Percentiles rank a stretch among this genome's conserved stretches.
Evolutionary conservation across 1,140 invertebrate species (phyloP).

Genomic region (Sarcophaga bullata): DNA sequence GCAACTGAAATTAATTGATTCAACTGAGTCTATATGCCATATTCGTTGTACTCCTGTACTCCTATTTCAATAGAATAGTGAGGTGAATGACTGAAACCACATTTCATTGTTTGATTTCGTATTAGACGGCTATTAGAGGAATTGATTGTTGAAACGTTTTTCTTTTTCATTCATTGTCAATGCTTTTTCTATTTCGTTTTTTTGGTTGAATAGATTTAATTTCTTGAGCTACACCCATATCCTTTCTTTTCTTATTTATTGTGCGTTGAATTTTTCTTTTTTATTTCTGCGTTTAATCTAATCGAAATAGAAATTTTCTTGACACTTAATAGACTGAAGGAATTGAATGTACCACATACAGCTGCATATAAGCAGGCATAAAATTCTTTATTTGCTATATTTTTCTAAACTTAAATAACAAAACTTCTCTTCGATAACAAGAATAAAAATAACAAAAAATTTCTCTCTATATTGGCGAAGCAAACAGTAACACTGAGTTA

Average conservation of each 20-base stretch:
- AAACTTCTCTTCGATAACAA: too few species aligned
- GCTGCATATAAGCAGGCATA: neutral
- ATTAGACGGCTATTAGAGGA: slow-evolving; percentile 12
- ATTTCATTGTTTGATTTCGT: slow-evolving; percentile 6
- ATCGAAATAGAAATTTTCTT: slow-evolving; percentile 31
- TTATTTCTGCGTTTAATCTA: neutral
- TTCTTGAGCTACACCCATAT: too few species aligned
- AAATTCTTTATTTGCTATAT: too few species aligned
- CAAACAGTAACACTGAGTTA: too few species aligned
- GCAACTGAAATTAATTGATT: slow-evolving; percentile 36
- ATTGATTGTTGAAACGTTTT: slow-evolving; percentile 31
- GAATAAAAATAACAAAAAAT: too few species aligned
- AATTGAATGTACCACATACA: neutral
- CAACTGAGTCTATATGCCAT: neutral
- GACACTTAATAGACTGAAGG: slow-evolving; percentile 23
- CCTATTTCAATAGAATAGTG: neutral
- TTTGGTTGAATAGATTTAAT: neutral
- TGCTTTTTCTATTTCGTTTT: neutral
- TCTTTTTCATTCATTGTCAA: neutral
- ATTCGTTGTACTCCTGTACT: neutral
- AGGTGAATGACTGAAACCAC: neutral
- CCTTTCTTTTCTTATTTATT: neutral
- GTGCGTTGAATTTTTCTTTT: neutral
- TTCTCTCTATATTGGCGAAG: too few species aligned
- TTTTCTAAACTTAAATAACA: too few species aligned